A percentile compares a stretch with the other conserved stretches of the same genome.
Evolutionary conservation across 1,140 invertebrate species (phyloP).

Genomic region (Hylyphantes graminicola): DNA sequence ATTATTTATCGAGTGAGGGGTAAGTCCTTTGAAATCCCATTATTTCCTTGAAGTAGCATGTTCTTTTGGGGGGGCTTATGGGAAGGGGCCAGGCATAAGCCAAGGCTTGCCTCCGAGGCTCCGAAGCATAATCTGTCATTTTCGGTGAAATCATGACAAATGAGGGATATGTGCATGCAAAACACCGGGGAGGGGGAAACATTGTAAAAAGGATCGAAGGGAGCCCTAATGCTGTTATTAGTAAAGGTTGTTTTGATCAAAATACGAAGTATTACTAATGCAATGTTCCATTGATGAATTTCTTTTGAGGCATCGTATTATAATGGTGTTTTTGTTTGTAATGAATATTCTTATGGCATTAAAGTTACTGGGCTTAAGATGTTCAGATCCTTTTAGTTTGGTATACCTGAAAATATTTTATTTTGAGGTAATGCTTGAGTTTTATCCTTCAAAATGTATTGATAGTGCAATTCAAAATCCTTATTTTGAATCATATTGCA

Average conservation of each 20-base stretch:
- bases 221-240: slow-evolving; percentile 23
- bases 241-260: background rate
- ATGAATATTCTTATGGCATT: too few relatives aligned
- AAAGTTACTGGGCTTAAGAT: too few relatives aligned
- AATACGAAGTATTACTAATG: too few relatives aligned
- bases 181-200: background rate
- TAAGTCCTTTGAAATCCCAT: slow-evolving; percentile 36
- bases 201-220: slow-evolving; percentile 20
- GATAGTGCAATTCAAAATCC: too few relatives aligned
- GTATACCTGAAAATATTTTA: too few relatives aligned
- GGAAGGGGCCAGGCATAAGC: background rate
- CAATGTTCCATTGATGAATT: too few relatives aligned
- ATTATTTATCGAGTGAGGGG: slow-evolving; percentile 25
- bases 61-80: background rate
- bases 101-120: background rate
- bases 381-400: too few relatives aligned
- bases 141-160: slow-evolving; percentile 28
- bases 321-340: too few relatives aligned
- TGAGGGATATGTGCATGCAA: slow-evolving; percentile 16
- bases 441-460: too few relatives aligned
- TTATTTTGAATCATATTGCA: too few relatives aligned
- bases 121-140: slow-evolving; percentile 27
- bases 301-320: too few relatives aligned
- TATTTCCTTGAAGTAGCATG: slow-evolving; percentile 12
- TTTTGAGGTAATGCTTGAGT: too few relatives aligned